phyloP scores from a whole-genome alignment of 2,113 vertebrate species.

The Daubentonia madagascariensis region DNA sequence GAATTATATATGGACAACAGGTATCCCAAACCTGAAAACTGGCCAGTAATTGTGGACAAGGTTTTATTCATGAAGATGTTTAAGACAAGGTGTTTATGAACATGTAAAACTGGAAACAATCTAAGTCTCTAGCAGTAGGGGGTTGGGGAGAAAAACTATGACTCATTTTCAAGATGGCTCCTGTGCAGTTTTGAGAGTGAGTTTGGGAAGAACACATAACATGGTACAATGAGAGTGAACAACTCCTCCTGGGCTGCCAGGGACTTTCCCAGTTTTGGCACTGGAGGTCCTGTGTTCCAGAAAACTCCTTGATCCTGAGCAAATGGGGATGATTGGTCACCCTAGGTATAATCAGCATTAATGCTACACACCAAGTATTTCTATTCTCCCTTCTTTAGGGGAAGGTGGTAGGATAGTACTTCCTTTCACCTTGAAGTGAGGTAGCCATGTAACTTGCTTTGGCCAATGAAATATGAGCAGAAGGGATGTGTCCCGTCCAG shows the following conservation, averaged over 20 bases:
- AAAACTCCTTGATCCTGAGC: not conserved
- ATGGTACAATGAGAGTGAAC: rapidly evolving
- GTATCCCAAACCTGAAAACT: not conserved
- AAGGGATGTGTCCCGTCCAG: not conserved
- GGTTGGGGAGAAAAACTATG: not conserved
- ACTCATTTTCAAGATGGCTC: not conserved
- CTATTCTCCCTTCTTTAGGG: not conserved
- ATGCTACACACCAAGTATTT: not conserved
- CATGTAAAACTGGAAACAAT: not conserved
- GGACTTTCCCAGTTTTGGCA: not conserved
- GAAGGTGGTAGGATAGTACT: not conserved
- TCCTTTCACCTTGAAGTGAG: not conserved
- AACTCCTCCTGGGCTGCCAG: no score
- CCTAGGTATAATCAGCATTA: rapidly evolving
- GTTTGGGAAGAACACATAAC: rapidly evolving
- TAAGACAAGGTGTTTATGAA: not conserved
- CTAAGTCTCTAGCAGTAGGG: not conserved
- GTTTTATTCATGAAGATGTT: not conserved
- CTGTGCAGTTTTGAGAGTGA: not conserved
- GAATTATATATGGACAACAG: not conserved
- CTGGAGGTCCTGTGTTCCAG: not conserved
- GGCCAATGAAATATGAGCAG: not conserved
- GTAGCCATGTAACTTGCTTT: not conserved
- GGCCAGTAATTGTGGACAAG: not conserved
- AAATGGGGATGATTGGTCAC: not conserved